Evolutionary conservation across 2,113 vertebrate species (phyloP).

Genomic region (Ophthalmolycus amberensis): DNA sequence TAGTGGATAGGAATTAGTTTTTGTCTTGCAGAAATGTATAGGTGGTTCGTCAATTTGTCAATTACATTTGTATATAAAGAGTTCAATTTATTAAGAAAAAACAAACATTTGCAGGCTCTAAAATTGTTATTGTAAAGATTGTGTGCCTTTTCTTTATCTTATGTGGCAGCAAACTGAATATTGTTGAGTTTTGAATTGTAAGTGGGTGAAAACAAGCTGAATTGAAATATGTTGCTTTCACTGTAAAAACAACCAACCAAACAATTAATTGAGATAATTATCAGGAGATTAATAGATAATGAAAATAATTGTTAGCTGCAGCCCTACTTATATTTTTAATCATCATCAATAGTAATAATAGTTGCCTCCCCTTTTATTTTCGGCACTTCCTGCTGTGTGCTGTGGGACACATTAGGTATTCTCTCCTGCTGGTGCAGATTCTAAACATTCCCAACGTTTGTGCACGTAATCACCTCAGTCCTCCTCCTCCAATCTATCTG

Average conservation of each 20-base stretch:
- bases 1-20: not conserved
- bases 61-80: too few species aligned
- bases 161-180: not conserved
- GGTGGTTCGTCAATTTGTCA: not conserved
- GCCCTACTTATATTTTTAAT: not conserved
- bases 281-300: not conserved
- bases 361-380: not conserved
- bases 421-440: conserved; percentile 21
- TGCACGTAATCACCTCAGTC: conserved; percentile 30
- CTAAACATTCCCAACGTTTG: conserved; percentile 57
- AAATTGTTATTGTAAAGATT: not conserved
- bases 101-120: not conserved
- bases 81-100: not conserved
- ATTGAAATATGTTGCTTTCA: not conserved
- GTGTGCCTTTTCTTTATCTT: not conserved
- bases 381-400: not conserved
- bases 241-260: not conserved
- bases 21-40: not conserved
- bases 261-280: not conserved
- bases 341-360: not conserved
- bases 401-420: conserved; percentile 17
- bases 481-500: conserved; percentile 12
- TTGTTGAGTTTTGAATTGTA: not conserved
- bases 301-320: not conserved
- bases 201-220: not conserved